Percentiles rank a stretch among this genome's conserved stretches.
Conservation (phyloP, 1,140 invertebrate species). For the Aphidius gifuensis region DNA sequence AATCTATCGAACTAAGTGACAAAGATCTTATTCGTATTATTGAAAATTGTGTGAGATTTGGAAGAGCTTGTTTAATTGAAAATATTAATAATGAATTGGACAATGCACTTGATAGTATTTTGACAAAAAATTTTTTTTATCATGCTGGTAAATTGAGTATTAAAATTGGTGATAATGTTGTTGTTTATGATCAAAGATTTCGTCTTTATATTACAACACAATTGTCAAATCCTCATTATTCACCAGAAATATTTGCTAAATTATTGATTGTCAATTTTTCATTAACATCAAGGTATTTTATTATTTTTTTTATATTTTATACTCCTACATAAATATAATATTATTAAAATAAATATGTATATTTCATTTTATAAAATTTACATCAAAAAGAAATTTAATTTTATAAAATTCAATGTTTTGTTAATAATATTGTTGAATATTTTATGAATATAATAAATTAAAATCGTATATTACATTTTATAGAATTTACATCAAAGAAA, state of each 20-base stretch:
- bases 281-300: conserved; percentile 57
- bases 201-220: conserved; percentile 70
- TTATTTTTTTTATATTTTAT: not conserved
- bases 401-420: not conserved
- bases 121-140: conserved; percentile 56
- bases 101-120: conserved; percentile 63
- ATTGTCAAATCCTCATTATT: conserved; percentile 69
- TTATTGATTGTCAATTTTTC: conserved; percentile 72
- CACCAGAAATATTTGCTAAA: conserved; percentile 67
- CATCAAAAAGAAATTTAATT: conserved; percentile 25
- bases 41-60: conserved; percentile 72
- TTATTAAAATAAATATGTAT: conserved; percentile 1
- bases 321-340: not conserved
- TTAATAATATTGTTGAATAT: too few relatives aligned
- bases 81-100: conserved; percentile 65
- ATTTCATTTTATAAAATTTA: conserved; percentile 2
- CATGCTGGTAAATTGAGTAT: conserved; percentile 55
- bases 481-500: too few relatives aligned
- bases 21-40: conserved; percentile 67
- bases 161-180: conserved; percentile 61
- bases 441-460: too few relatives aligned
- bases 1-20: conserved; percentile 57
- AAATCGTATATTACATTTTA: too few relatives aligned
- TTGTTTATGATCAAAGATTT: conserved; percentile 65
- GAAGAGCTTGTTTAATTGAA: conserved; percentile 64